phyloP scores from a whole-genome alignment of 2,113 vertebrate genomes.

The Muscicapa adusta region DNA sequence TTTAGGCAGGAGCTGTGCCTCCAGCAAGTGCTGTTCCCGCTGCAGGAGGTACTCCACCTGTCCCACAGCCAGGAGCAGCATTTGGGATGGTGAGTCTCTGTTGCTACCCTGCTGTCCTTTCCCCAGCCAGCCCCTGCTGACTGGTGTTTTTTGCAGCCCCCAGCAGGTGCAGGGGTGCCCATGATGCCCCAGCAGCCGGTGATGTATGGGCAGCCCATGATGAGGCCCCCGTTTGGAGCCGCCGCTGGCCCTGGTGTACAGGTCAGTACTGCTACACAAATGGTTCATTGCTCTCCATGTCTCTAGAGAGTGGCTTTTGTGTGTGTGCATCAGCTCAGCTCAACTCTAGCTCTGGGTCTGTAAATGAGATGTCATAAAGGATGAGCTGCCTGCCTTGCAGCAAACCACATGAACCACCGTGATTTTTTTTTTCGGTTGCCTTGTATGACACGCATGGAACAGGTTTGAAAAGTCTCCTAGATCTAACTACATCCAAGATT shows the following conservation, averaged over 20 bases:
- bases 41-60: constrained; percentile 67
- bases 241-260: constrained; percentile 82
- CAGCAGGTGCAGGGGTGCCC: constrained; percentile 82
- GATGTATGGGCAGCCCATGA: constrained; percentile 96
- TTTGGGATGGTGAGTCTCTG: constrained; percentile 87
- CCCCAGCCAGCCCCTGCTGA: not conserved
- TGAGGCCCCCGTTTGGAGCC: constrained; percentile 89
- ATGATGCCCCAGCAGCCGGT: constrained; percentile 90
- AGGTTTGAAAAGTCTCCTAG: not conserved
- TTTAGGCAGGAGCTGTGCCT: constrained; percentile 75
- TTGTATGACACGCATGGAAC: not conserved
- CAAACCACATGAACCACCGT: not conserved
- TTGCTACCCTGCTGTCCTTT: not conserved
- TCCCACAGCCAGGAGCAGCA: constrained; percentile 79
- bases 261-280: constrained; percentile 45
- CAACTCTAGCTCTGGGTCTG: not conserved
- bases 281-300: fast-evolving
- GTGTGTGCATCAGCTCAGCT: not conserved
- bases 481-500: not conserved
- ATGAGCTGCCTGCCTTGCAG: not conserved
- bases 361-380: not conserved
- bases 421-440: not conserved
- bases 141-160: constrained; percentile 69
- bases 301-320: not conserved
- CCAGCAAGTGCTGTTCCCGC: constrained; percentile 76